Base-by-base conservation (phyloP, 2,113 vertebrate species). In the Hoplias malabaricus region DNA sequence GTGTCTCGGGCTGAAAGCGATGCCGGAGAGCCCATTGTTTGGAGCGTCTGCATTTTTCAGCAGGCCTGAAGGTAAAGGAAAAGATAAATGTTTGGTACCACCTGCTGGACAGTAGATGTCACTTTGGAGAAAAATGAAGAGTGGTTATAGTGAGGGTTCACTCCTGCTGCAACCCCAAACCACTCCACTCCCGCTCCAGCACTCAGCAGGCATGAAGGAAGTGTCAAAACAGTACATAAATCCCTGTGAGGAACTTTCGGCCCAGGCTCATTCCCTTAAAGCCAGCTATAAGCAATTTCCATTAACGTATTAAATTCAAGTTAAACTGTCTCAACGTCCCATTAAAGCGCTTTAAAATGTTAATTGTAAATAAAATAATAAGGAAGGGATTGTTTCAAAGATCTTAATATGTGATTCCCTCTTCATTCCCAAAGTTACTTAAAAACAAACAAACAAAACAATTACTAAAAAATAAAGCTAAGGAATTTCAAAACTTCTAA, bases 41-140 rank as follows among this genome's bases (percentile, higher is more conserved):
- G 75, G 62, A 40, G 65, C 29, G 75, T 66, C 71, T 67, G 69
- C 68, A 76, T 68, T 68, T 69, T 75, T 72, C 77, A 79, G 72
- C 71, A 57, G 74, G 73, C 77, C 66, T 54, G 65, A 71, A 66
- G 48, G 43, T 50, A 42, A 57, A 73, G 33, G 63, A 62, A 89
- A 85, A 88, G 83, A 85, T 85, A 85, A 88, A 88, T 84, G 83
- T 89, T 82, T 89, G 85, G 88, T 90, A 90, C 88, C 88, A 84
- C 85, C 87, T 90, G 88, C 86, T 89, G 89, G 88, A 89, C 84
- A 86, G 34, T 83, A 54, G 59, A 79, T 84, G 86, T 78, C 82
- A 84, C 65, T 74, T 80, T 80, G 65, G 77, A 80, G 82, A 74
- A 77, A 80, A 80, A 79, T 80, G 74, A 75, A 80, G 78, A 53